A percentile compares a stretch with the other conserved stretches of the same genome.
Conservation (phyloP, 1,140 invertebrate genomes). For the Solenopsis fugax region DNA sequence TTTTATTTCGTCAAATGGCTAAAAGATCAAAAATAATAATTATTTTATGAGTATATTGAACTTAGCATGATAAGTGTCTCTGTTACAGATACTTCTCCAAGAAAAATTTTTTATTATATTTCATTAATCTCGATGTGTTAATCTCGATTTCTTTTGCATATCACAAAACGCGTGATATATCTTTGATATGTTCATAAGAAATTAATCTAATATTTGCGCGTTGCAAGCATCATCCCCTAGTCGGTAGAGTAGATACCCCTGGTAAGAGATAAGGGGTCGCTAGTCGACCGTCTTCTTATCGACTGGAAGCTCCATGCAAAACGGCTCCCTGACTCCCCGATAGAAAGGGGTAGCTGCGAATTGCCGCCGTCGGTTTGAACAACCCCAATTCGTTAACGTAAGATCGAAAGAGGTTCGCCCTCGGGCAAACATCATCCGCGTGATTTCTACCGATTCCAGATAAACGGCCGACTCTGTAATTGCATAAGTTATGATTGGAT, state of each 20-base stretch:
- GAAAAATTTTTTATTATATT: slow-evolving; percentile 36
- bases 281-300: slow-evolving; percentile 82
- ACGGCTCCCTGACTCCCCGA: slow-evolving; percentile 80
- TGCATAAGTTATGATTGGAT: slow-evolving; percentile 56
- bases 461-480: slow-evolving; percentile 37
- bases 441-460: slow-evolving; percentile 28
- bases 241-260: slow-evolving; percentile 83
- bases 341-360: slow-evolving; percentile 83
- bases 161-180: background rate
- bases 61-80: slow-evolving; percentile 37
- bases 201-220: slow-evolving; percentile 60
- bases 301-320: slow-evolving; percentile 81
- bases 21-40: slow-evolving; percentile 2
- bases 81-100: background rate
- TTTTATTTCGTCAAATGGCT: background rate
- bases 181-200: slow-evolving; percentile 44
- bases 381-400: background rate
- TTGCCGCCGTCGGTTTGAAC: slow-evolving; percentile 52
- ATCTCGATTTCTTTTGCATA: background rate
- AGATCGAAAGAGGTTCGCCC: background rate
- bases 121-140: slow-evolving; percentile 52
- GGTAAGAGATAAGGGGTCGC: slow-evolving; percentile 75
- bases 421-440: slow-evolving; percentile 1
- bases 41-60: background rate
- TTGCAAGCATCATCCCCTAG: slow-evolving; percentile 67